These are phyloP conservation scores for Sicus ferrugineus DNA, from an alignment of 2,888 invertebrate species.

Conservation along the genomic window DNA sequence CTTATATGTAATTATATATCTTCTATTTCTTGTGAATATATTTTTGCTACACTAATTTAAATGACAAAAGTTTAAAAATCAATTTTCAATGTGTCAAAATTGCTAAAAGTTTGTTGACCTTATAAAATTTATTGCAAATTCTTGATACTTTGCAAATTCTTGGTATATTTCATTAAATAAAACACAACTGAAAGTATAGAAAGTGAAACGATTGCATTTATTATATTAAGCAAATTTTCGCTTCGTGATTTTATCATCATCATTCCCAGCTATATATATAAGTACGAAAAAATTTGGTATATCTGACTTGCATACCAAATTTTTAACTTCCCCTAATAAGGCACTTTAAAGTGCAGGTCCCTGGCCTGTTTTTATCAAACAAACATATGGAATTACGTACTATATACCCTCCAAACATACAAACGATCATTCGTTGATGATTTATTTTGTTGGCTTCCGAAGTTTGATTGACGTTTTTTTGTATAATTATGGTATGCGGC, in stretches of 20 bases:
- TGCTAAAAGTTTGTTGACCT: neutral
- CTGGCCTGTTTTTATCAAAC: constrained; percentile 23
- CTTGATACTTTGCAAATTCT: neutral
- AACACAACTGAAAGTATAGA: neutral
- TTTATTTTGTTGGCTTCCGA: constrained; percentile 1
- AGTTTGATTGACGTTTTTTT: constrained; percentile 15
- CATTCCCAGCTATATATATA: neutral
- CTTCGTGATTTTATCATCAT: neutral
- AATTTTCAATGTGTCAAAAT: neutral
- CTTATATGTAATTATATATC: no score
- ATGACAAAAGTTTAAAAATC: no score
- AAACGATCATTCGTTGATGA: neutral
- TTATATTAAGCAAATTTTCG: neutral
- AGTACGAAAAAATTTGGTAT: neutral
- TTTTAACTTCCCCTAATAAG: neutral
- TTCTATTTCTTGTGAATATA: no score
- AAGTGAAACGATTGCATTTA: neutral
- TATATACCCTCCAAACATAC: no score
- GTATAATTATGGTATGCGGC: neutral
- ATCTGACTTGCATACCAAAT: constrained; percentile 25
- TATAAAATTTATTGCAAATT: neutral
- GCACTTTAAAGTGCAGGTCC: constrained; percentile 6
- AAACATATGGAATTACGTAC: neutral
- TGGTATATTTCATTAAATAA: neutral
- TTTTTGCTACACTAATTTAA: no score